Evolutionary conservation across 2,113 vertebrate species (phyloP), one percentile per base, ranked within the genome.

Genomic region (Puffinus mauretanicus): DNA sequence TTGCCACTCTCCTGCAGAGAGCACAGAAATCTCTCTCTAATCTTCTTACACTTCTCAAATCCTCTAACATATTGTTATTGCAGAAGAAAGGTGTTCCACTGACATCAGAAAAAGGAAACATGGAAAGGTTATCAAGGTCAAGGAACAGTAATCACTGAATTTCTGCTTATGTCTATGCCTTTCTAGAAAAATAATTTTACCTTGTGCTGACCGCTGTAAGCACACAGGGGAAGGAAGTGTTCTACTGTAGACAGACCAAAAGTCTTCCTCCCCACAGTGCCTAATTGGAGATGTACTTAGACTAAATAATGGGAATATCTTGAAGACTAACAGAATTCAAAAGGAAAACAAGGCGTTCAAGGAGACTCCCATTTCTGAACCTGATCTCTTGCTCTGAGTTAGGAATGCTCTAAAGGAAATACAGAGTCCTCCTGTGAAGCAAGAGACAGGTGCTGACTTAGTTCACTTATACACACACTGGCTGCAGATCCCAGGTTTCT

Each of bases 401-500:
- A 44, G 71, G 27, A 90, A 77, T 8, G 6, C 22, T 58, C 42
- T 58, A 11, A 55, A 55, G 34, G 42, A 60, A 67, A 47, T 2
- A 46, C 0, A 49, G 10, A 71, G 25, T 11, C 51, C 25, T 51
- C 13, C 25, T 58, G 34, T 42, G 76, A 72, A 67, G 42, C 34
- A 72, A 67, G 42, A 88, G 38, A 34, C 2, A 18, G 2, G 2
- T 29, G 29, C 36, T 13, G 34, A 36, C 11, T 64, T n/a, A 30
- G 65, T 94, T 20, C 55, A 66, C 44, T 44, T 49, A 93, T 51
- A 98, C 98, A 46, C 97, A 99, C 99, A 99, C 97, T 51, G 98
- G 97, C 71, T 99, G 97, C 18, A 98, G 94, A 44, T 98, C 97
- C 91, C 97, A 97, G 46, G 97, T 96, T 54, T 98, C 98, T 65